Conservation (phyloP, 2,888 invertebrate genomes). For the Lamellibrachia columna region DNA sequence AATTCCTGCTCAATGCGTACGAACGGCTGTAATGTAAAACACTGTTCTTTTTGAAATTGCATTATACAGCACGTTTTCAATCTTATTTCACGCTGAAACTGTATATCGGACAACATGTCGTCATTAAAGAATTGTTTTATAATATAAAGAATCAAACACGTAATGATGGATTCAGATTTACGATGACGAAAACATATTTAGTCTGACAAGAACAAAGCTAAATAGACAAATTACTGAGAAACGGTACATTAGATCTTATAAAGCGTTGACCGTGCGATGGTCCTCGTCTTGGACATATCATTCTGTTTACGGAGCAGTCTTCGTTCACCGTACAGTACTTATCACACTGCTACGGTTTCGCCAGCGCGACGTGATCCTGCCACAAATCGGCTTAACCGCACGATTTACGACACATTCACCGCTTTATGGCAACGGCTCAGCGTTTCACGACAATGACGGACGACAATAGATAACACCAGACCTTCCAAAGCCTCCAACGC, state of each 20-base stretch:
- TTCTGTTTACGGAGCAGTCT: not conserved
- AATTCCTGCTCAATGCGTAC: no score
- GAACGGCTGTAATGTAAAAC: no score
- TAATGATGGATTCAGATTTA: not conserved
- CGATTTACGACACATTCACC: not conserved
- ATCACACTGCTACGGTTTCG: not conserved
- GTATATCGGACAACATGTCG: not conserved
- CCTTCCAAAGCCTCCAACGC: not conserved
- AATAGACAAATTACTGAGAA: not conserved
- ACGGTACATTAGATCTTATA: not conserved
- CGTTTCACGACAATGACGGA: not conserved
- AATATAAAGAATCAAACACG: not conserved
- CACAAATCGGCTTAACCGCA: constrained; percentile 1
- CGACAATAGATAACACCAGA: not conserved
- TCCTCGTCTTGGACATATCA: not conserved
- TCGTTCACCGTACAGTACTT: not conserved
- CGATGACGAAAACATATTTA: not conserved
- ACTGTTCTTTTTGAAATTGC: no score
- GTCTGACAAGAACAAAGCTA: not conserved
- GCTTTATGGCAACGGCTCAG: not conserved
- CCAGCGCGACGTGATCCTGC: not conserved
- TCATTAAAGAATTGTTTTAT: not conserved
- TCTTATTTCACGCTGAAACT: not conserved
- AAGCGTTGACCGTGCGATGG: not conserved
- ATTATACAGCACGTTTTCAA: not conserved